These are phyloP conservation scores for Cyrtorhinus lividipennis DNA, from an alignment of 1,140 invertebrate genomes.

Conservation along the genomic window DNA sequence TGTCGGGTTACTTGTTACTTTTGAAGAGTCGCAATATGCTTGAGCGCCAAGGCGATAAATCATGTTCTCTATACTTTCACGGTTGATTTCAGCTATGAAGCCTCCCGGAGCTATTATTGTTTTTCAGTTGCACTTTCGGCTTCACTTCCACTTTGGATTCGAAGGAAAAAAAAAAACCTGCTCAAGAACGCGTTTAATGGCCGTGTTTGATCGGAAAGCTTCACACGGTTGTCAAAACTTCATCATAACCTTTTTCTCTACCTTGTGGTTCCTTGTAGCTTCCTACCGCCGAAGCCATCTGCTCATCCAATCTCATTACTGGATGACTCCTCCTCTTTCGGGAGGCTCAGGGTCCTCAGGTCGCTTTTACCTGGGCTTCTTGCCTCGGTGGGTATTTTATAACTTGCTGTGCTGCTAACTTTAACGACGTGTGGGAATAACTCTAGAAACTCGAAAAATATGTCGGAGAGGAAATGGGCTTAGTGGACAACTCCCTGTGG, in stretches of 20 bases:
- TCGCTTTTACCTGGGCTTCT: background rate
- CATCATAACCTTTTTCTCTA: background rate
- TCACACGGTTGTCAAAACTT: background rate
- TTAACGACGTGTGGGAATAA: no score
- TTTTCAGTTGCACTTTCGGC: background rate
- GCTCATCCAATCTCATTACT: background rate
- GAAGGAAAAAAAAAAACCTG: background rate
- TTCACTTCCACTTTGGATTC: background rate
- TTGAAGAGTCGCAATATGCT: no score
- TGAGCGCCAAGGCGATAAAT: no score
- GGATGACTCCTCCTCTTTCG: slow-evolving; percentile 9
- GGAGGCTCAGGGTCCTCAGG: background rate
- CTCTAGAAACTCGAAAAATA: no score
- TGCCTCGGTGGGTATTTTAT: background rate
- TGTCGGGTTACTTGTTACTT: no score
- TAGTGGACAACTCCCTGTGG: no score
- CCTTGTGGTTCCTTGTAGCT: background rate
- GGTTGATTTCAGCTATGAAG: no score
- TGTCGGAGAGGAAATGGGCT: no score
- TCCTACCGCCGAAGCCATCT: background rate
- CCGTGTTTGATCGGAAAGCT: background rate
- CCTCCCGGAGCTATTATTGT: background rate
- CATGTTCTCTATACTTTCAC: no score
- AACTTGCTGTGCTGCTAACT: no score
- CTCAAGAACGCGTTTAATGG: background rate